These are phyloP conservation scores for Pardalotus punctatus DNA, from an alignment of 2,113 vertebrate genomes.

Conservation along the genomic window DNA sequence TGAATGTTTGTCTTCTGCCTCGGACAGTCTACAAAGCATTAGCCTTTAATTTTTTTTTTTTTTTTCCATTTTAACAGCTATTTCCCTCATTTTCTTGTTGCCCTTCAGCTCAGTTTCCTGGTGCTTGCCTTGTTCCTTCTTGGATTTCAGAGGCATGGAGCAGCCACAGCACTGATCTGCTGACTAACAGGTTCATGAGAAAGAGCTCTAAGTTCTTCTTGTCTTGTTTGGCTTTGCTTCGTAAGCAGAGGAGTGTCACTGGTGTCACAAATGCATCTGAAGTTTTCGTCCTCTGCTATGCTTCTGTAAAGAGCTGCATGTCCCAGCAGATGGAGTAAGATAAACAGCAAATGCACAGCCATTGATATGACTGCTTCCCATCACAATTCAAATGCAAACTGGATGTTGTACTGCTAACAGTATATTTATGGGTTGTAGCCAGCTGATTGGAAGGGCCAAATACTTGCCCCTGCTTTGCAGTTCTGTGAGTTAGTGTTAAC, in stretches of 20 bases:
- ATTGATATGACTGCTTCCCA: background rate
- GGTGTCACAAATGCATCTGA: background rate
- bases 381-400: background rate
- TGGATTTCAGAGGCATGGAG: background rate
- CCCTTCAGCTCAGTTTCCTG: background rate
- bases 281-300: background rate
- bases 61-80: background rate
- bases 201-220: background rate
- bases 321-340: slow-evolving; percentile 10
- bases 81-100: background rate
- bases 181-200: background rate
- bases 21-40: background rate
- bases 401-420: background rate
- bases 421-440: background rate
- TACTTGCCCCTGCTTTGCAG: background rate
- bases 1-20: background rate
- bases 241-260: background rate
- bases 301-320: background rate
- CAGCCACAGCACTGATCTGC: background rate
- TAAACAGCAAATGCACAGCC: background rate
- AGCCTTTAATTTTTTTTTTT: background rate
- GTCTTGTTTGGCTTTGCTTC: background rate
- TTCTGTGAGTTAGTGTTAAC: background rate
- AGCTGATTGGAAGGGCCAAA: background rate
- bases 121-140: background rate